A percentile compares a stretch with the other conserved stretches of the same genome.
Evolutionary conservation across 2,797 vertebrate species (phyloP).

Genomic region (Chromobotia macracanthus): DNA sequence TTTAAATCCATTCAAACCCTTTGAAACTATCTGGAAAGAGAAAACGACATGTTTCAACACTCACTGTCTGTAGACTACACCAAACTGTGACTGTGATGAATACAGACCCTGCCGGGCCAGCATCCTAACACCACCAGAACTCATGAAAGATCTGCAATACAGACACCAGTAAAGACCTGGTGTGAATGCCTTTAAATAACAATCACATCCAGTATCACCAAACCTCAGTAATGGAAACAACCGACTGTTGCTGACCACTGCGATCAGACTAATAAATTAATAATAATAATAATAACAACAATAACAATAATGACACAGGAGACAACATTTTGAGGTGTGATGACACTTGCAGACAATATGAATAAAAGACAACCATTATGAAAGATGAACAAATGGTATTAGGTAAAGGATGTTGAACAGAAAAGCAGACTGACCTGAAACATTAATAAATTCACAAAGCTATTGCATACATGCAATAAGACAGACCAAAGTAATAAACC

Average conservation of each 20-base stretch:
- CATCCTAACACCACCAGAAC: constrained; percentile 56
- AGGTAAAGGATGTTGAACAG: neutral
- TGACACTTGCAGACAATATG: too few species aligned
- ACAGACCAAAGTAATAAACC: constrained; percentile 3
- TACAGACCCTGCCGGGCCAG: constrained; percentile 69
- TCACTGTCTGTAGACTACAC: constrained; percentile 75
- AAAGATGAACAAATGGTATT: neutral
- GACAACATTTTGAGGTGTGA: too few species aligned
- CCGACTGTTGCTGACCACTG: neutral
- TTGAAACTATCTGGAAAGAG: neutral
- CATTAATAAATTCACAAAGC: neutral
- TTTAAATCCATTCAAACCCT: neutral
- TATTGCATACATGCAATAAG: neutral
- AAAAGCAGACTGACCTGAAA: neutral
- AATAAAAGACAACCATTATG: neutral
- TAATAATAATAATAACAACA: neutral
- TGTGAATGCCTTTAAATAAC: neutral
- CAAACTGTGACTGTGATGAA: constrained; percentile 64
- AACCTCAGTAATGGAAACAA: too few species aligned
- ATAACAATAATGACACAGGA: neutral
- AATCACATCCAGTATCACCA: too few species aligned
- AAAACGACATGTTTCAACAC: constrained; percentile 52
- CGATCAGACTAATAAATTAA: too few species aligned
- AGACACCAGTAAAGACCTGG: neutral
- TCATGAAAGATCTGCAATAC: neutral